Conservation (phyloP, 1,140 invertebrate genomes). For the Stegodyphus dumicola region DNA sequence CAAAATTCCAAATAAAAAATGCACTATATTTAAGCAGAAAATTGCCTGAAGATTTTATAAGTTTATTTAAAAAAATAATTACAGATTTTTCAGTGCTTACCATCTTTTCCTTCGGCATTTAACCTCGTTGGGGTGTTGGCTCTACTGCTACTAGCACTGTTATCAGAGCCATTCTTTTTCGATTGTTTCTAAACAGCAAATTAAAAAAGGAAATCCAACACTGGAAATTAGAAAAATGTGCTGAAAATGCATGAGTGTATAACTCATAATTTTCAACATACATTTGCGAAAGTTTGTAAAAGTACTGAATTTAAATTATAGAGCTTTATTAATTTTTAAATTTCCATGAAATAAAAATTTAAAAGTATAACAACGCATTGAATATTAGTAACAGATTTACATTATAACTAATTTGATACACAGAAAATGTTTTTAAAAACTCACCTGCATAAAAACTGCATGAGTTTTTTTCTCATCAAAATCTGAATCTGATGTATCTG, state of each 20-base stretch:
- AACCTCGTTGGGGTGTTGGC: constrained; percentile 66
- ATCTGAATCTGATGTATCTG: constrained; percentile 80
- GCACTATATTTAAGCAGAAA: no score
- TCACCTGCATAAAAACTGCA: constrained; percentile 65
- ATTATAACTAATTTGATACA: no score
- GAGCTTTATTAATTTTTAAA: no score
- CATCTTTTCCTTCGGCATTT: constrained; percentile 38
- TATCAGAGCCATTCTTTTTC: constrained; percentile 61
- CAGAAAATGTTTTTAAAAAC: background rate
- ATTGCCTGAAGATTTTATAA: background rate
- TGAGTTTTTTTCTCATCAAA: constrained; percentile 68
- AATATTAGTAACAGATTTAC: no score
- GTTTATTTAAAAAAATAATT: background rate
- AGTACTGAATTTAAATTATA: no score
- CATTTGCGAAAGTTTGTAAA: no score
- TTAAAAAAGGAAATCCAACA: constrained; percentile 2
- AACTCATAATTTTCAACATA: no score
- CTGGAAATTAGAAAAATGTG: background rate
- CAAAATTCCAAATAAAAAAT: no score
- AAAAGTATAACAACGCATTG: no score
- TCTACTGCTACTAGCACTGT: constrained; percentile 59
- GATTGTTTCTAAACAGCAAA: constrained; percentile 40
- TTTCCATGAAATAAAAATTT: no score
- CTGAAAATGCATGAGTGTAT: background rate
- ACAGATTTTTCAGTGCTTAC: constrained; percentile 1